Evolutionary conservation across 1,140 invertebrate genomes (phyloP).

Genomic region (Dolichoris vasculosae): DNA sequence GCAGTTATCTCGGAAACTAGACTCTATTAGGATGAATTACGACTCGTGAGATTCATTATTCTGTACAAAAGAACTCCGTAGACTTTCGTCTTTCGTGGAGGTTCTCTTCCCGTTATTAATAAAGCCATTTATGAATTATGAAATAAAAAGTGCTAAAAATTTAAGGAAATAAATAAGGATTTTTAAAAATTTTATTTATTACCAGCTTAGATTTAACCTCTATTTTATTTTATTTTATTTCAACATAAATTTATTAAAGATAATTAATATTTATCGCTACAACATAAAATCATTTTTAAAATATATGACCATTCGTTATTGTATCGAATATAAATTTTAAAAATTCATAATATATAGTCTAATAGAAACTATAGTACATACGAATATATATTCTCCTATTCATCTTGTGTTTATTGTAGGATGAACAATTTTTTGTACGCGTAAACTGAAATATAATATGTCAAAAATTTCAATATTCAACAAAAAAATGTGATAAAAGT

Average conservation of each 20-base stretch:
- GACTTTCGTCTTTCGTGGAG: not conserved
- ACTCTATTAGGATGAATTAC: slow-evolving; percentile 4
- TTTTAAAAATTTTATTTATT: not conserved
- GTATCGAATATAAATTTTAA: not conserved
- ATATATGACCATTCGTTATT: not conserved
- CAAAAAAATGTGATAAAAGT: not conserved
- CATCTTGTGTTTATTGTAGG: not conserved
- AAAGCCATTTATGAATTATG: not conserved
- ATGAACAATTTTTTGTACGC: not conserved
- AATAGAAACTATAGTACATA: not conserved
- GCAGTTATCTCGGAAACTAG: not conserved
- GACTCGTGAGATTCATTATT: slow-evolving; percentile 6
- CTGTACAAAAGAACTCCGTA: not conserved
- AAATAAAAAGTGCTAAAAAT: not conserved
- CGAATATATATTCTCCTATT: not conserved
- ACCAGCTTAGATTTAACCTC: no score
- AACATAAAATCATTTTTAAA: no score
- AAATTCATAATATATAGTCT: not conserved
- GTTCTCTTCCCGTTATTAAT: not conserved
- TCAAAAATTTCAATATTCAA: not conserved
- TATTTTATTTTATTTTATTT: no score
- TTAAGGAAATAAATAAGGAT: not conserved
- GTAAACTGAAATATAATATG: not conserved
- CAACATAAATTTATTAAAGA: no score
- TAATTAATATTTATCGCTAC: no score